Conservation (phyloP, 2,797 vertebrate species). For the Apodemus agrarius region DNA sequence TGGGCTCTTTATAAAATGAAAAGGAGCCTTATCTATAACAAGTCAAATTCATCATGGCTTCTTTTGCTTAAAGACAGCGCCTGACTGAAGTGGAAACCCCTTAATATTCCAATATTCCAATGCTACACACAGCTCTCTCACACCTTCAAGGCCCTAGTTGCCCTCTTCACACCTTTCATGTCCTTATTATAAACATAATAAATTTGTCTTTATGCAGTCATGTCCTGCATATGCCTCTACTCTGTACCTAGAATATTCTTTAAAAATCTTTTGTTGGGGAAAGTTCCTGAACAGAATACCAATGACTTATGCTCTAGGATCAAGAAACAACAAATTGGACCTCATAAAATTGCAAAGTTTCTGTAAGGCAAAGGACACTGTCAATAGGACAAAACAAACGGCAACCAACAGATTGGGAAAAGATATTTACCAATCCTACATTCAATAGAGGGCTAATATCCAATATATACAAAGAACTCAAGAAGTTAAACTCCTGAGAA, state of each 20-base stretch:
- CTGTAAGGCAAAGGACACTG: too few relatives aligned
- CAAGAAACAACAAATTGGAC: too few relatives aligned
- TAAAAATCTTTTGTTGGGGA: not conserved
- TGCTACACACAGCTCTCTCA: not conserved
- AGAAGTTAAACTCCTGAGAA: too few relatives aligned
- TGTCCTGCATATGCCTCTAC: not conserved
- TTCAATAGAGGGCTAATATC: too few relatives aligned
- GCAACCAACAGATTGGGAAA: too few relatives aligned
- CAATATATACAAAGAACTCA: too few relatives aligned
- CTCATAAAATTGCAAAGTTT: too few relatives aligned
- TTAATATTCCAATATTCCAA: not conserved
- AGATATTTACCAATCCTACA: too few relatives aligned
- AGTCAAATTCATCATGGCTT: not conserved
- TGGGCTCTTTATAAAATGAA: not conserved
- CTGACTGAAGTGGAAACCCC: not conserved
- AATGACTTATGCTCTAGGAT: too few relatives aligned
- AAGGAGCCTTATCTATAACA: not conserved
- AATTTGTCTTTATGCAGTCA: not conserved
- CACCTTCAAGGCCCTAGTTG: not conserved
- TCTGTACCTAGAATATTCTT: not conserved
- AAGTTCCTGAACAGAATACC: too few relatives aligned
- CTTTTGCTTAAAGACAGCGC: not conserved
- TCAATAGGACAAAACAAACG: too few relatives aligned
- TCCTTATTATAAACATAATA: not conserved
- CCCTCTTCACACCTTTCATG: not conserved